Evolutionary conservation across 2,888 invertebrate genomes (phyloP).

Genomic region (Drosophila lacicola): DNA sequence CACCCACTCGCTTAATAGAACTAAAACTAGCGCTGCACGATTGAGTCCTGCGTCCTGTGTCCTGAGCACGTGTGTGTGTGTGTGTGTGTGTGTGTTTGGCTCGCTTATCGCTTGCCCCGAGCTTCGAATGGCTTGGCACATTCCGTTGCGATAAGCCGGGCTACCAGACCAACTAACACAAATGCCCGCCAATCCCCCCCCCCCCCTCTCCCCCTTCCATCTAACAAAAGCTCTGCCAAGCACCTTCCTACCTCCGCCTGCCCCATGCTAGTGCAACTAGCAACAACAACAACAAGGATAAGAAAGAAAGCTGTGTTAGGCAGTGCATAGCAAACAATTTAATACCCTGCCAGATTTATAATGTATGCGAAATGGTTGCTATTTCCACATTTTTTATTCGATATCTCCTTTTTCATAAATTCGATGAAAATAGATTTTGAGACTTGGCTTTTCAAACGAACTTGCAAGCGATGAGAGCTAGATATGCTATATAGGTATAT

Average conservation of each 20-base stretch:
- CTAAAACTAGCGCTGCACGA: slow-evolving; percentile 30
- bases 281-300: slow-evolving; percentile 35
- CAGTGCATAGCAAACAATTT: neutral
- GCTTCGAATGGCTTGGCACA: slow-evolving; percentile 81
- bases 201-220: neutral
- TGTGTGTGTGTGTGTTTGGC: slow-evolving; percentile 33
- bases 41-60: slow-evolving; percentile 34
- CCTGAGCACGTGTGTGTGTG: neutral
- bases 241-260: no score
- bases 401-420: no score
- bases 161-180: slow-evolving; percentile 32
- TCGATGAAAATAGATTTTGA: no score
- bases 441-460: no score
- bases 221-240: neutral
- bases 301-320: neutral
- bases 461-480: no score
- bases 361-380: no score
- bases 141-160: slow-evolving; percentile 73
- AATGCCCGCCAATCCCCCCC: slow-evolving; percentile 5
- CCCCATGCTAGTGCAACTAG: slow-evolving; percentile 42
- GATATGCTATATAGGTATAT: no score
- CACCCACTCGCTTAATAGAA: neutral
- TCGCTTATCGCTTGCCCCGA: slow-evolving; percentile 63
- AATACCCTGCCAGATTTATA: slow-evolving; percentile 12
- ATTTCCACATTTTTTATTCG: no score